Evolutionary conservation across 2,888 invertebrate species (phyloP).

Genomic region (Cyrtodaria siliqua): DNA sequence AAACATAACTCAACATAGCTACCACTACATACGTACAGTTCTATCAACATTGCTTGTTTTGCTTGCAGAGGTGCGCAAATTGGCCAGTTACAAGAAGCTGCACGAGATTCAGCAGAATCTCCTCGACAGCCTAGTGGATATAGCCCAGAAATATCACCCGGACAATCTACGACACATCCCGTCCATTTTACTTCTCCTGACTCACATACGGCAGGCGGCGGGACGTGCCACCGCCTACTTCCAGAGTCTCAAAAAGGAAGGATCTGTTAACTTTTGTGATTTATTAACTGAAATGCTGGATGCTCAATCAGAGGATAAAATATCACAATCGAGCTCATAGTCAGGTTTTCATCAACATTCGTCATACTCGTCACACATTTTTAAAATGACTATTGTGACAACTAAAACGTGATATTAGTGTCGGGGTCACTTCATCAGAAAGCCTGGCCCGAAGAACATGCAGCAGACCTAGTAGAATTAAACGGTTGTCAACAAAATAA

Average conservation of each 20-base stretch:
- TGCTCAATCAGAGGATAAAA: conserved; percentile 65
- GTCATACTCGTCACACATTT: too few relatives aligned
- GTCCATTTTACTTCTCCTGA: conserved; percentile 76
- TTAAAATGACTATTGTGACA: too few relatives aligned
- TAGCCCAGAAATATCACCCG: conserved; percentile 78
- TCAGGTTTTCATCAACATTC: too few relatives aligned
- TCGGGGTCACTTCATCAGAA: too few relatives aligned
- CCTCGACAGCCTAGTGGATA: conserved; percentile 77
- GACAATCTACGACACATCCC: conserved; percentile 78
- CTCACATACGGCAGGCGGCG: conserved; percentile 80
- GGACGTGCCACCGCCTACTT: conserved; percentile 79
- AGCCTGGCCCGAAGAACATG: too few relatives aligned
- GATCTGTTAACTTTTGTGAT: conserved; percentile 79
- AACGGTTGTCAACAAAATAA: too few relatives aligned
- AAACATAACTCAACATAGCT: too few relatives aligned
- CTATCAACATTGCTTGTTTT: background rate
- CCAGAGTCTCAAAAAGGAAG: conserved; percentile 78
- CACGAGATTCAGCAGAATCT: conserved; percentile 78
- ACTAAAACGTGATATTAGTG: too few relatives aligned
- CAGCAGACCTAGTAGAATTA: too few relatives aligned
- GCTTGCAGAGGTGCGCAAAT: conserved; percentile 76
- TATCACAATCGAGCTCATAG: background rate
- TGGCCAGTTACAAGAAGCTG: conserved; percentile 77
- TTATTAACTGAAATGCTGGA: conserved; percentile 81
- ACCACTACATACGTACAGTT: too few relatives aligned